Base-by-base conservation (phyloP, 1,140 invertebrate genomes). In the Cyrtorhinus lividipennis region DNA sequence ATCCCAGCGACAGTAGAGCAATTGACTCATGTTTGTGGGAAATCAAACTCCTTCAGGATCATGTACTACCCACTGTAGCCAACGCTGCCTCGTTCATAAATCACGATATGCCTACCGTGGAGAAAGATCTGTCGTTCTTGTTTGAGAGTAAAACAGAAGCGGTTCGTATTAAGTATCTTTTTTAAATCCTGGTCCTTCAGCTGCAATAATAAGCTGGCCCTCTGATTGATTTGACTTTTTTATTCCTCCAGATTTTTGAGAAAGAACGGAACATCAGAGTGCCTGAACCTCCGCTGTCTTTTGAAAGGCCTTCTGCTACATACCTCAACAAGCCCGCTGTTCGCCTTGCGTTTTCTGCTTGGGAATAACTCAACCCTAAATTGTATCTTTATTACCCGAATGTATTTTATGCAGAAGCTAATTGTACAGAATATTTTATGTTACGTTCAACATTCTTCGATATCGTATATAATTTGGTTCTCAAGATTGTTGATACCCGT, bases 21-120 rank as follows among this genome's bases (percentile, higher is more conserved):
- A 74, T 92, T 1, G 81, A 88, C 22, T 94, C 90, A 69, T 93
- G 86, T 38, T 77, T 98, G 23, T 98, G 94, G 93, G 94, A 98
- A 77, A 78, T 95, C 23, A 79, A 84, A 59, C 78, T 81, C 10
- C 71, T 92, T 26, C 85, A 90, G 69, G 74, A 78, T 66, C 89
- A 92, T 72, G 79, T 83, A n/a, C 70, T 91, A 65, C 86, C 87
- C n/a, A 74, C 62, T 62, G 78, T 90, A 2, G 79, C 83, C 2
- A 79, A 77, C 56, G 79, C 81, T 0, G 86, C 88, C 0, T 79
- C 78, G 65, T 87, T 87, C 66, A 84, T 92, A 23, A 78, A 79
- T 44, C 74, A 81, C 56, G 78, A 80, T 0, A 69, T 90, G 23
- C 84, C 85, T 0, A 74, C 77, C 3, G 73, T 81, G 15, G 87